Evolutionary conservation across 2,113 vertebrate genomes (phyloP).

Genomic region (Helogale parvula): DNA sequence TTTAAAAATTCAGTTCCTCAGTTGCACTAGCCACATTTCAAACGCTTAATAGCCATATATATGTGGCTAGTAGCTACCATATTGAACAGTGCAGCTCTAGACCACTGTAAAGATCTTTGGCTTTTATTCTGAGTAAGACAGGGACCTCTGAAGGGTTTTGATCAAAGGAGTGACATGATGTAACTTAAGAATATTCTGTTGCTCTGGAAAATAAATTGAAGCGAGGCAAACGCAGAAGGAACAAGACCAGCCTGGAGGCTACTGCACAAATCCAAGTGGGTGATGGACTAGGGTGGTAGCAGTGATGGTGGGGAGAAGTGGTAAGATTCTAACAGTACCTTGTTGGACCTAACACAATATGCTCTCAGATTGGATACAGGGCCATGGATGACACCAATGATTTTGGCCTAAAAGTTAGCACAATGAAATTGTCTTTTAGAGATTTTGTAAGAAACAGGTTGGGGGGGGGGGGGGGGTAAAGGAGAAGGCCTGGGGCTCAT

Average conservation of each 20-base stretch:
- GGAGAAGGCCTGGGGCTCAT: not conserved
- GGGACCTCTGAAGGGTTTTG: not conserved
- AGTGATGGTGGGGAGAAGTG: not conserved
- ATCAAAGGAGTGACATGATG: not conserved
- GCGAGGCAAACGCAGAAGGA: not conserved
- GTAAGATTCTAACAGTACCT: not conserved
- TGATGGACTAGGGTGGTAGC: not conserved
- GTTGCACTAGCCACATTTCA: not conserved
- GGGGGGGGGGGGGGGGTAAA: not conserved
- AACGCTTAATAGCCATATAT: not conserved
- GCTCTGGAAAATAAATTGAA: not conserved
- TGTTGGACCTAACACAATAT: not conserved
- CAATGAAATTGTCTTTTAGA: slow-evolving; percentile 3
- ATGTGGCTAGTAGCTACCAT: not conserved
- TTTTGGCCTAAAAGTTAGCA: not conserved
- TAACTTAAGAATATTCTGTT: not conserved
- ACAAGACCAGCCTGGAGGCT: not conserved
- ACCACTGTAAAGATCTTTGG: not conserved
- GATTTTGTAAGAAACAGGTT: not conserved
- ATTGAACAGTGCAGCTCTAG: not conserved
- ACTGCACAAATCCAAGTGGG: not conserved
- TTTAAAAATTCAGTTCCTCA: not conserved
- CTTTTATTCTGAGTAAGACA: not conserved
- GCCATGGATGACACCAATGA: not conserved
- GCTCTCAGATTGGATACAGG: not conserved